A percentile compares a stretch with the other conserved stretches of the same genome.
Evolutionary conservation across 92 coral and sea anemone genomes (phyloP).

Genomic region (Palythoa caribaeorum): DNA sequence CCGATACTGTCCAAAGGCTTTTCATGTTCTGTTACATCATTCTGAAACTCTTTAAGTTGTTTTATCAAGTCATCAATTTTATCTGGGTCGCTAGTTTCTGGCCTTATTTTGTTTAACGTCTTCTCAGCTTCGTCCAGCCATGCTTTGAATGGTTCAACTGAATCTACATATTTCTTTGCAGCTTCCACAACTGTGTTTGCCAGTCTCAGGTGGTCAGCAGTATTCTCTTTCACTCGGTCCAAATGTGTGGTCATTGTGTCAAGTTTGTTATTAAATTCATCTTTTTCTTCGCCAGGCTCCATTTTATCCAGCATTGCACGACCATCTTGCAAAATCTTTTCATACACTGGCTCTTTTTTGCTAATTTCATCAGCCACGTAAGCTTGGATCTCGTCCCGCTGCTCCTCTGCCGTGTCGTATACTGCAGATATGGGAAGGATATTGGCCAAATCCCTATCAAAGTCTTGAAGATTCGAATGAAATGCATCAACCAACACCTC

Average conservation of each 20-base stretch:
- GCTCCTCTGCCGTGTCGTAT: constrained; percentile 74
- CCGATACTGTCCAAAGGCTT: constrained; percentile 69
- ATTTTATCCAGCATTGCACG: constrained; percentile 76
- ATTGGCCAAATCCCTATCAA: constrained; percentile 75
- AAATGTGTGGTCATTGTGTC: constrained; percentile 83
- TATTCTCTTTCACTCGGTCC: constrained; percentile 77
- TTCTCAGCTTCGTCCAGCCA: constrained; percentile 95
- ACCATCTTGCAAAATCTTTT: constrained; percentile 90
- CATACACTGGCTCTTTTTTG: constrained; percentile 90
- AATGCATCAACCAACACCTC: constrained; percentile 74
- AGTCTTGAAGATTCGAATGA: constrained; percentile 56
- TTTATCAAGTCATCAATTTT: constrained; percentile 73
- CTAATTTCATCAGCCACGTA: constrained; percentile 66
- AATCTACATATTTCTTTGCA: constrained; percentile 77
- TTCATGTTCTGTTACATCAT: constrained; percentile 80
- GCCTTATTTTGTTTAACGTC: constrained; percentile 72
- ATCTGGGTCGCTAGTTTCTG: constrained; percentile 69
- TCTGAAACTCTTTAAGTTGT: constrained; percentile 62
- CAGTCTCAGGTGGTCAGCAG: constrained; percentile 70
- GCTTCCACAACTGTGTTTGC: constrained; percentile 87
- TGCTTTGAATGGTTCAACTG: constrained; percentile 71
- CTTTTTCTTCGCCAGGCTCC: constrained; percentile 90
- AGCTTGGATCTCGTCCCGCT: constrained; percentile 73
- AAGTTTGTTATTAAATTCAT: constrained; percentile 76
- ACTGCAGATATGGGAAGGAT: constrained; percentile 83